phyloP scores from a whole-genome alignment of 2,113 vertebrate genomes.

The Alligator mississippiensis region DNA sequence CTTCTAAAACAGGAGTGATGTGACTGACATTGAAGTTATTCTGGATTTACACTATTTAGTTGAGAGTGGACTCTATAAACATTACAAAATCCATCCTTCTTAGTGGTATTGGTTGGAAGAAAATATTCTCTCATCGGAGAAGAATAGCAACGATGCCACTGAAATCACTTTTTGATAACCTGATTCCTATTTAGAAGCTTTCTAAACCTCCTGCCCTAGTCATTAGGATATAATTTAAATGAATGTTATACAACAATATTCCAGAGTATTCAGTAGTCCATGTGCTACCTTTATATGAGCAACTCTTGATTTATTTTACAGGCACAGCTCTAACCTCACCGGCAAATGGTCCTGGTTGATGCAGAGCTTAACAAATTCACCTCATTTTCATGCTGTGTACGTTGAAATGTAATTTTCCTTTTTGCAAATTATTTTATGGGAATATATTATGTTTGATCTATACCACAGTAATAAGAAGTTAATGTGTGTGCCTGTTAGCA shows the following conservation, averaged over 20 bases:
- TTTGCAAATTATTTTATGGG: neutral
- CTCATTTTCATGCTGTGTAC: neutral
- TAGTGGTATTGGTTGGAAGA: neutral
- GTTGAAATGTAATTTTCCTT: neutral
- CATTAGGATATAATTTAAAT: neutral
- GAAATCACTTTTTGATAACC: neutral
- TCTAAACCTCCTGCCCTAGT: neutral
- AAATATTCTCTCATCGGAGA: neutral
- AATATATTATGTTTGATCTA: neutral
- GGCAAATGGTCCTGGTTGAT: neutral
- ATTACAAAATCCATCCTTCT: neutral
- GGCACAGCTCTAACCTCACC: neutral
- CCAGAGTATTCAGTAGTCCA: conserved; percentile 19
- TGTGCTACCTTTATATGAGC: neutral
- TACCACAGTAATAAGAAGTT: neutral
- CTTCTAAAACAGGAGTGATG: neutral
- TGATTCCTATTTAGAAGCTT: fast-evolving
- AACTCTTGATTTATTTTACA: neutral
- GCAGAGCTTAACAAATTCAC: neutral
- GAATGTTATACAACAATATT: neutral
- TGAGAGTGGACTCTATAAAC: neutral
- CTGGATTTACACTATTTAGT: neutral
- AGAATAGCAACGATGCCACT: neutral
- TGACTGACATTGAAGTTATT: neutral
- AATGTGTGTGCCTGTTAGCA: neutral